These are phyloP conservation scores for Engystomops pustulosus DNA, from an alignment of 2,113 vertebrate genomes.

Conservation along the genomic window DNA sequence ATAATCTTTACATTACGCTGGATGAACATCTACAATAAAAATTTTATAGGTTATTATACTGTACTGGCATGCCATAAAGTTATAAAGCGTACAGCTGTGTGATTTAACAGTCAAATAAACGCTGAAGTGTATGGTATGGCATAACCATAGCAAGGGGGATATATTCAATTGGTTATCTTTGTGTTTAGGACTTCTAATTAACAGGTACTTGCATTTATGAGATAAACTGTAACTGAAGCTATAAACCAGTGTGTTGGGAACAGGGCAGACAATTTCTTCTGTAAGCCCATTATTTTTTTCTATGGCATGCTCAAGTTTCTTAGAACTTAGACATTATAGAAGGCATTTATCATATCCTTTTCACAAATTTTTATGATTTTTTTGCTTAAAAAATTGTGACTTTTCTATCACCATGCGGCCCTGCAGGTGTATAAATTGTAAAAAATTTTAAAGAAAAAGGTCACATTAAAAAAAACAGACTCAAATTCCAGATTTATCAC, in stretches of 20 bases:
- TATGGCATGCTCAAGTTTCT: neutral
- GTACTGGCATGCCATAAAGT: constrained; percentile 15
- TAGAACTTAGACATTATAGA: no score
- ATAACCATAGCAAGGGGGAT: neutral
- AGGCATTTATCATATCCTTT: no score
- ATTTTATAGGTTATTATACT: constrained; percentile 26
- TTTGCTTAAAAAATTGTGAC: no score
- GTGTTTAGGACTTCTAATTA: constrained; percentile 8
- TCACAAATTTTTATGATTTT: no score
- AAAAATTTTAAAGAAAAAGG: no score
- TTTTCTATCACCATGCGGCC: no score
- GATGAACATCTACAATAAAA: constrained; percentile 19
- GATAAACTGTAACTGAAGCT: neutral
- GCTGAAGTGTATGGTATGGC: neutral
- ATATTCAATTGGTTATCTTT: constrained; percentile 2
- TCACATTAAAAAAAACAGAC: no score
- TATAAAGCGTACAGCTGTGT: constrained; percentile 17
- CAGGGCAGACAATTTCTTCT: neutral
- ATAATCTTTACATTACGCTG: constrained; percentile 3
- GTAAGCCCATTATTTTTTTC: neutral
- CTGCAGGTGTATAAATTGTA: no score
- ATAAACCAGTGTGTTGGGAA: neutral
- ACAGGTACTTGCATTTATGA: constrained; percentile 19
- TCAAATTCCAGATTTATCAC: no score
- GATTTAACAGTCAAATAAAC: constrained; percentile 22